A percentile compares a stretch with the other conserved stretches of the same genome.
phyloP scores from a whole-genome alignment of 2,888 invertebrate genomes.

The Drosophila meridiana region DNA sequence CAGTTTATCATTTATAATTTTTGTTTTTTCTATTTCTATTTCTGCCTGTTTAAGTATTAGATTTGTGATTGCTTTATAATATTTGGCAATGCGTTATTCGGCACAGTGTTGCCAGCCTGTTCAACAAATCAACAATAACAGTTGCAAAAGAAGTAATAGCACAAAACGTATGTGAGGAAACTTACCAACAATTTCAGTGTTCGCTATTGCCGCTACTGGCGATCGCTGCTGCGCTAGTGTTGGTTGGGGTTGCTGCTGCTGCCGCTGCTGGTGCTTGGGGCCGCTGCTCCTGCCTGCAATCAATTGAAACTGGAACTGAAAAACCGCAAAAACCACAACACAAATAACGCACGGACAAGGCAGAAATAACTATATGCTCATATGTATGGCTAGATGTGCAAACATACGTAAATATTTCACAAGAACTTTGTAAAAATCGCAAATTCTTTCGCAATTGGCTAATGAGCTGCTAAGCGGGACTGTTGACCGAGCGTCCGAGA shows the following conservation, averaged over 20 bases:
- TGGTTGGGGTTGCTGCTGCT: conserved; percentile 2
- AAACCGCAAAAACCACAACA: conserved; percentile 78
- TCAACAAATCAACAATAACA: conserved; percentile 49
- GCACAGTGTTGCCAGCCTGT: conserved; percentile 59
- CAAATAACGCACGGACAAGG: conserved; percentile 68
- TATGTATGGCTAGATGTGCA: conserved; percentile 28
- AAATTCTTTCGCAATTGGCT: conserved; percentile 66
- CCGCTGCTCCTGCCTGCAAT: conserved; percentile 56
- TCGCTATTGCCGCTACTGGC: conserved; percentile 14
- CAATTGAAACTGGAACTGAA: conserved; percentile 64
- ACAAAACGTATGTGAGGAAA: conserved; percentile 69
- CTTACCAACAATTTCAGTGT: conserved; percentile 60
- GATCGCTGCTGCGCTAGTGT: neutral
- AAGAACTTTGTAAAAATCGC: conserved; percentile 74
- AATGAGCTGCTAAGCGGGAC: conserved; percentile 45
- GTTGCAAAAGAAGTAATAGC: conserved; percentile 73
- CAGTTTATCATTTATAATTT: conserved; percentile 9
- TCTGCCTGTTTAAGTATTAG: conserved; percentile 1
- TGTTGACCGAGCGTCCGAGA: conserved; percentile 43
- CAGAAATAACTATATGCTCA: conserved; percentile 30
- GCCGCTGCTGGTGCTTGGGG: conserved; percentile 12
- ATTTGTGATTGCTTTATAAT: conserved; percentile 29
- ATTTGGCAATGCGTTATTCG: conserved; percentile 53
- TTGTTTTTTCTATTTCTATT: neutral
- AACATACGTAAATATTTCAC: conserved; percentile 60